phyloP scores from a whole-genome alignment of 2,113 vertebrate species.

The Copsychus sechellarum region DNA sequence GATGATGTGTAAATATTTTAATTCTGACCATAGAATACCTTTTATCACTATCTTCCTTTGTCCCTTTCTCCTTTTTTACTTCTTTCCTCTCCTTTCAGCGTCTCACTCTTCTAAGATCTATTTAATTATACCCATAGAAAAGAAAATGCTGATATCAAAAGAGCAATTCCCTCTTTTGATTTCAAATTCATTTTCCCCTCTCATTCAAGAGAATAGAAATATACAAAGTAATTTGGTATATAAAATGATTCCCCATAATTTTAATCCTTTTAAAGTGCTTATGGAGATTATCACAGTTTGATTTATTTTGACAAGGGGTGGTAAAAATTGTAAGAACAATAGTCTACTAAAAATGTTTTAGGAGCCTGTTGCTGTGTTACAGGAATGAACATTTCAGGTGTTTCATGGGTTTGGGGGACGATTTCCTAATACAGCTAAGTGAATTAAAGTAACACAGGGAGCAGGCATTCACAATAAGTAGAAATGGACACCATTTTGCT shows the following conservation, averaged over 20 bases:
- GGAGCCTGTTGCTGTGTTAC: slow-evolving; percentile 56
- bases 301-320: slow-evolving; percentile 72
- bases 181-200: slow-evolving; percentile 66
- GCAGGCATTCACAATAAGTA: neutral
- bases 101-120: slow-evolving; percentile 59
- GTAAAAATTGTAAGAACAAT: slow-evolving; percentile 64
- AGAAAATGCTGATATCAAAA: slow-evolving; percentile 69
- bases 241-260: slow-evolving; percentile 67
- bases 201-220: slow-evolving; percentile 67
- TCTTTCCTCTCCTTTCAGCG: slow-evolving; percentile 29
- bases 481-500: slow-evolving; percentile 28
- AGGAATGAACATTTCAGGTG: slow-evolving; percentile 53
- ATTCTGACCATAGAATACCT: slow-evolving; percentile 26
- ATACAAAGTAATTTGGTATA: slow-evolving; percentile 66
- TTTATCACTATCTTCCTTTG: neutral
- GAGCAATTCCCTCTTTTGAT: slow-evolving; percentile 65
- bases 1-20: slow-evolving; percentile 22
- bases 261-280: slow-evolving; percentile 67
- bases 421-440: slow-evolving; percentile 56
- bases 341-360: slow-evolving; percentile 68
- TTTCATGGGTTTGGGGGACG: slow-evolving; percentile 37
- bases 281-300: slow-evolving; percentile 62
- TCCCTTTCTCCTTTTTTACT: slow-evolving; percentile 32
- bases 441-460: slow-evolving; percentile 39
- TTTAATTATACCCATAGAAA: slow-evolving; percentile 67